Conservation (phyloP, 2,888 invertebrate genomes). For the Elysia crispata region DNA sequence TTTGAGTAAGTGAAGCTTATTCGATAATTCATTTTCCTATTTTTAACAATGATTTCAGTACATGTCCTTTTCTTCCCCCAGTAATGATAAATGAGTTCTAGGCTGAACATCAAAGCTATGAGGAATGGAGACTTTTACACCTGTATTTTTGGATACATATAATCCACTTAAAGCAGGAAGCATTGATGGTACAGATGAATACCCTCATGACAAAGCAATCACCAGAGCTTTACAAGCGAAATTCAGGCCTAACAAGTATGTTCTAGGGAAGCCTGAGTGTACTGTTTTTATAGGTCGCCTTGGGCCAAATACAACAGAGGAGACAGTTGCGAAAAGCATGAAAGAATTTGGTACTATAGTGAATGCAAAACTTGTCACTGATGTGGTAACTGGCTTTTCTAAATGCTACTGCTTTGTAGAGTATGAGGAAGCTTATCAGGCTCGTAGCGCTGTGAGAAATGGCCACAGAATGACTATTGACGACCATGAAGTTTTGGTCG, state of each 20-base stretch:
- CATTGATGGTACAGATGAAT: slow-evolving; percentile 90
- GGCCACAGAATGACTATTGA: slow-evolving; percentile 83
- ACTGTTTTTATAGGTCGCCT: slow-evolving; percentile 88
- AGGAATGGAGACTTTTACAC: slow-evolving; percentile 55
- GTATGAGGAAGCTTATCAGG: slow-evolving; percentile 82
- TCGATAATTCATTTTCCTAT: not conserved
- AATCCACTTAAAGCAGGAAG: slow-evolving; percentile 90
- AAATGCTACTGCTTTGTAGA: slow-evolving; percentile 92
- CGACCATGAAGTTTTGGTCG: slow-evolving; percentile 85
- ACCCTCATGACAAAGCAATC: slow-evolving; percentile 89
- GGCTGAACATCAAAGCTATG: not conserved
- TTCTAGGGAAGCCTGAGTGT: slow-evolving; percentile 84
- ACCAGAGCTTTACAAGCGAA: slow-evolving; percentile 83
- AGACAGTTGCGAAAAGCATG: slow-evolving; percentile 79
- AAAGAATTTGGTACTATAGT: slow-evolving; percentile 84
- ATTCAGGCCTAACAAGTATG: slow-evolving; percentile 76
- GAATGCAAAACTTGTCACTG: slow-evolving; percentile 84
- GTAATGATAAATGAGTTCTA: not conserved
- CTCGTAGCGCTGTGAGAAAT: slow-evolving; percentile 82
- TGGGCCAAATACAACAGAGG: slow-evolving; percentile 83
- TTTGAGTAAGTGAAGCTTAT: no score
- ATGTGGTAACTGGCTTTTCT: slow-evolving; percentile 89
- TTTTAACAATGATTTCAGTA: not conserved
- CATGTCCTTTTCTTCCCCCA: not conserved
- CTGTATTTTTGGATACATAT: slow-evolving; percentile 81